These are phyloP conservation scores for Folsomia manolachei DNA, from an alignment of 2,888 invertebrate genomes.

Conservation along the genomic window DNA sequence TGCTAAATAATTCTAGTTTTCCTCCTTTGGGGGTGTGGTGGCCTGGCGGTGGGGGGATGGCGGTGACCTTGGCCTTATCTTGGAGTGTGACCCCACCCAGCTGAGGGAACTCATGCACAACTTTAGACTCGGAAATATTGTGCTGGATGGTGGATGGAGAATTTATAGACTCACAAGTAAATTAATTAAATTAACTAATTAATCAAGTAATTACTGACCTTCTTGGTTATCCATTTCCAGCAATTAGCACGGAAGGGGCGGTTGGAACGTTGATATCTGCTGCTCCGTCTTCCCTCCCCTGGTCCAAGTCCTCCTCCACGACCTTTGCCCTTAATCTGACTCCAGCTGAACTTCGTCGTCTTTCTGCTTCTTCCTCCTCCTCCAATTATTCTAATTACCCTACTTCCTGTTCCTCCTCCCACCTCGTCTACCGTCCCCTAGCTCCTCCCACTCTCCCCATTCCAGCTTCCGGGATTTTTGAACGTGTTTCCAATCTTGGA, in stretches of 20 bases:
- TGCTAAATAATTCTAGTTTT: conserved; percentile 43
- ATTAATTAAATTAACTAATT: not conserved
- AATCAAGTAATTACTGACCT: not conserved
- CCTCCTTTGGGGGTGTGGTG: conserved; percentile 69
- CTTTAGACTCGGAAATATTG: conserved; percentile 44
- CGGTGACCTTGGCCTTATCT: conserved; percentile 69
- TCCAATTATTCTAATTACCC: not conserved
- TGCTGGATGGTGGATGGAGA: conserved; percentile 48
- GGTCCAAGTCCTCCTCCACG: conserved; percentile 14
- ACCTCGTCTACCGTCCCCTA: not conserved
- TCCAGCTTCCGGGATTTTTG: not conserved
- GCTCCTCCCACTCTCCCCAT: not conserved
- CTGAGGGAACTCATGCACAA: conserved; percentile 55
- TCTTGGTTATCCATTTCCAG: conserved; percentile 24
- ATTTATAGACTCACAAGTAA: conserved; percentile 45
- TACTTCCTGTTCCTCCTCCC: not conserved
- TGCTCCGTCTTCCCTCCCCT: conserved; percentile 20
- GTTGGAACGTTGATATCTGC: conserved; percentile 43
- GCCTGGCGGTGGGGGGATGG: conserved; percentile 78
- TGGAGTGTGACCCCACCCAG: conserved; percentile 71
- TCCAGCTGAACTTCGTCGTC: conserved; percentile 42
- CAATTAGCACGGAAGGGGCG: conserved; percentile 41
- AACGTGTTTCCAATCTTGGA: not conserved
- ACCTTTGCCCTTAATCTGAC: conserved; percentile 17
- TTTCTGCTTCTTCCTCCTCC: conserved; percentile 23